Base-by-base conservation (phyloP, 1,140 invertebrate species). In the Octopus sinensis region DNA sequence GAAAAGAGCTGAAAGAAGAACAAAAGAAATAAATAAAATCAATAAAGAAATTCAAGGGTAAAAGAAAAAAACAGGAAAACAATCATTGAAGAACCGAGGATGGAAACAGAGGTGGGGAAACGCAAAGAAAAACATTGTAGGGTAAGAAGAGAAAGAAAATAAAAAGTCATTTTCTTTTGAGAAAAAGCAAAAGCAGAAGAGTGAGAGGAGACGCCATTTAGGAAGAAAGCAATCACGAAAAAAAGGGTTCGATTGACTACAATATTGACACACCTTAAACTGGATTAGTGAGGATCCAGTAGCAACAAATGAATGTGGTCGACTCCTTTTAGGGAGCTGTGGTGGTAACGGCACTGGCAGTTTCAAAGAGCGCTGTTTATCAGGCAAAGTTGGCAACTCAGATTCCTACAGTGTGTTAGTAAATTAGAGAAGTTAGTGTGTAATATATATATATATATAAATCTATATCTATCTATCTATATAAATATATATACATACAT, bases 291-390 rank as follows among this genome's bases (percentile, higher is more conserved):
- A 30, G 43, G 6, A 6, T 12, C 76, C 43, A n/a, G 76, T 77
- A 53, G 6, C 76, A 5, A 77, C 76, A 77, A 77, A 43, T 17
- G 76, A 77, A 17, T 77, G 76, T 9, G 76, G 76, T 43, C 76
- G 30, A 77, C 4, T 77, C 9, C 76, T 17, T 51, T n/a, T 53
- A 12, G 76, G 76, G 13, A 77, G 76, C 76, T 6, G 17, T 43
- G 76, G 76, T 23, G 23, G 76, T 51, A 43, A 10, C 6, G 76
- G 7, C 9, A 43, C 43, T 77, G 76, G 68, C 13, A 73, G 17
- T 77, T 43, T 77, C 76, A 77, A 23, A 9, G 76, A 77, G 23
- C 76, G 76, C 17, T 51, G 76, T 77, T 77, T 77, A 13, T 77
- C 76, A 77, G 76, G 76, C 52, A 77, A 77, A 52, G 76, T 13